Evolutionary conservation across 2,113 vertebrate genomes (phyloP).

Genomic region (Porphyrio hochstetteri): DNA sequence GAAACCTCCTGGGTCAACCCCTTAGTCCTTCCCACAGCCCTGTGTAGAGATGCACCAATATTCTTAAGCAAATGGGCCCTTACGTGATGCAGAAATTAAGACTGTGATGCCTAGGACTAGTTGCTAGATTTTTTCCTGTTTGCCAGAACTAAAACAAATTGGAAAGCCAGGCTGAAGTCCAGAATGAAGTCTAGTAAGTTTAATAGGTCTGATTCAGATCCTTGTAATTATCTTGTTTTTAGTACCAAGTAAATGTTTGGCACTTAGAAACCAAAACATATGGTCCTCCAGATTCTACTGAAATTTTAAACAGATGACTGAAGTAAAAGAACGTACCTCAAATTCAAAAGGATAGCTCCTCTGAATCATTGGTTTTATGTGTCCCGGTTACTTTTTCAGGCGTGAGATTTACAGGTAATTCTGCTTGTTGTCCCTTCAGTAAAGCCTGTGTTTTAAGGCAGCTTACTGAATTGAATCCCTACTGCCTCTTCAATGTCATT

Average conservation of each 20-base stretch:
- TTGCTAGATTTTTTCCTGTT: neutral
- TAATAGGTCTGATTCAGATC: neutral
- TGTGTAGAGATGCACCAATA: neutral
- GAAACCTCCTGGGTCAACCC: neutral
- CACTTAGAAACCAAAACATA: neutral
- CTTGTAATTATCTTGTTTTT: neutral
- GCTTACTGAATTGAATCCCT: neutral
- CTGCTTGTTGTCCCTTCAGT: neutral
- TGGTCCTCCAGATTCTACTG: neutral
- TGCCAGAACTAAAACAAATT: neutral
- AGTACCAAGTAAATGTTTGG: neutral
- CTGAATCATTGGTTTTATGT: neutral
- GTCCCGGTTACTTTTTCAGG: neutral
- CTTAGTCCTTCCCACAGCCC: neutral
- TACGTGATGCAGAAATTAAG: neutral
- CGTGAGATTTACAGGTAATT: neutral
- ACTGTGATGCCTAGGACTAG: neutral
- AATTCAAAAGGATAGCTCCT: neutral
- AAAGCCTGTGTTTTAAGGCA: neutral
- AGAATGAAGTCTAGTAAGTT: neutral
- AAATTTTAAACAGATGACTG: neutral
- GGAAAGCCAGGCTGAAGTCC: neutral
- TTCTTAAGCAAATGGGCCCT: neutral
- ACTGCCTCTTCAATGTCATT: neutral
- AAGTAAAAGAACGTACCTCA: neutral